These are phyloP conservation scores for Sigmodon hispidus DNA, from an alignment of 2,113 vertebrate genomes.

Conservation along the genomic window DNA sequence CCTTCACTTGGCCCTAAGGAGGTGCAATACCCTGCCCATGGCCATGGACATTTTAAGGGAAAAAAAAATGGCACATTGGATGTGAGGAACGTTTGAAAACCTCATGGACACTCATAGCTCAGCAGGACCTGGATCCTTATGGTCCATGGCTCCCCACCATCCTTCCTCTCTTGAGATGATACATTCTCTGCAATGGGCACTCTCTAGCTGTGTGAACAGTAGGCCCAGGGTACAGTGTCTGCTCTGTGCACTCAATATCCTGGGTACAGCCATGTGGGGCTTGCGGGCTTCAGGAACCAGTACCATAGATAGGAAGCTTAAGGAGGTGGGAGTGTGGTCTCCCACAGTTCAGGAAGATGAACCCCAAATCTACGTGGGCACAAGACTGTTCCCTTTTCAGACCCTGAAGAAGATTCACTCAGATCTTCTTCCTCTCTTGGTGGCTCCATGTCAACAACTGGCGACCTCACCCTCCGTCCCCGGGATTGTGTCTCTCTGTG, in stretches of 20 bases:
- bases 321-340: not conserved
- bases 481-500: not conserved
- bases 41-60: not conserved
- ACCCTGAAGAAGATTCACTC: not conserved
- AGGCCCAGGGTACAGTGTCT: not conserved
- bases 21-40: not conserved
- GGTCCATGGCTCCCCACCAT: not conserved
- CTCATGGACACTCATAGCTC: not conserved
- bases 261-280: not conserved
- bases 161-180: not conserved
- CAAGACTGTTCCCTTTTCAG: not conserved
- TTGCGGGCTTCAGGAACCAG: not conserved
- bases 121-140: not conserved
- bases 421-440: too few relatives aligned
- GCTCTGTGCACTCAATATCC: not conserved
- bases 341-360: not conserved
- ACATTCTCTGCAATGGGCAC: not conserved
- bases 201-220: not conserved
- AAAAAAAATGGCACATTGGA: not conserved
- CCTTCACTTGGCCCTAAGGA: not conserved
- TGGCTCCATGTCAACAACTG: not conserved
- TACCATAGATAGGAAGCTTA: not conserved
- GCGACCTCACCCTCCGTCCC: not conserved
- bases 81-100: not conserved
- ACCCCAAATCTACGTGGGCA: not conserved